A percentile compares a stretch with the other conserved stretches of the same genome.
phyloP scores from a whole-genome alignment of 2,113 vertebrate genomes.

The Tor tambroides region DNA sequence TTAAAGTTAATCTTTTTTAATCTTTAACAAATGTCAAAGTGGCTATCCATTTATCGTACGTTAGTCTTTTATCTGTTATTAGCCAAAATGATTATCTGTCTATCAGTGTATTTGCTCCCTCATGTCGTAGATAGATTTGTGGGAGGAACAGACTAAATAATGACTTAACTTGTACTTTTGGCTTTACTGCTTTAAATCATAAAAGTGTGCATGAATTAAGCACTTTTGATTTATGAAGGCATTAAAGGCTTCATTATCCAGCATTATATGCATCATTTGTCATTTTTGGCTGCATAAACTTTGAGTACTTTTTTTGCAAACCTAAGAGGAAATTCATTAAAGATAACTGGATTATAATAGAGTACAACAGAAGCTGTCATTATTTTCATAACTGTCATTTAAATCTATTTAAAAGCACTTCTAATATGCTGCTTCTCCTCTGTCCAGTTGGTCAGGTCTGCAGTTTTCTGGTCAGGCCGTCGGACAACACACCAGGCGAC shows the following conservation, averaged over 20 bases:
- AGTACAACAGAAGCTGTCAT: not conserved
- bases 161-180: not conserved
- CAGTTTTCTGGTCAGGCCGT: slow-evolving; percentile 96
- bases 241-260: not conserved
- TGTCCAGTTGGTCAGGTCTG: slow-evolving; percentile 90
- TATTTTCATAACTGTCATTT: not conserved
- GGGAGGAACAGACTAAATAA: not conserved
- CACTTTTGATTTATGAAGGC: not conserved
- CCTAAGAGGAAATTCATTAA: not conserved
- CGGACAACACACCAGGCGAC: slow-evolving; percentile 98
- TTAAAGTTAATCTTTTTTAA: not conserved
- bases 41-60: not conserved
- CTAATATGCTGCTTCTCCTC: not conserved
- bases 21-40: not conserved
- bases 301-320: not conserved
- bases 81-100: not conserved
- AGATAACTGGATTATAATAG: not conserved
- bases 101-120: not conserved
- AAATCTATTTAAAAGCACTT: not conserved
- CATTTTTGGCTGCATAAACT: not conserved
- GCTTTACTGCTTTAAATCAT: not conserved
- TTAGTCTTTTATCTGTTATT: not conserved
- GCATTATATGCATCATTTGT: not conserved
- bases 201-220: not conserved
- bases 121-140: not conserved